Evolutionary conservation across 1,140 invertebrate species (phyloP), one percentile per base, ranked within the genome.

Genomic region (Acyrthosiphon pisum): DNA sequence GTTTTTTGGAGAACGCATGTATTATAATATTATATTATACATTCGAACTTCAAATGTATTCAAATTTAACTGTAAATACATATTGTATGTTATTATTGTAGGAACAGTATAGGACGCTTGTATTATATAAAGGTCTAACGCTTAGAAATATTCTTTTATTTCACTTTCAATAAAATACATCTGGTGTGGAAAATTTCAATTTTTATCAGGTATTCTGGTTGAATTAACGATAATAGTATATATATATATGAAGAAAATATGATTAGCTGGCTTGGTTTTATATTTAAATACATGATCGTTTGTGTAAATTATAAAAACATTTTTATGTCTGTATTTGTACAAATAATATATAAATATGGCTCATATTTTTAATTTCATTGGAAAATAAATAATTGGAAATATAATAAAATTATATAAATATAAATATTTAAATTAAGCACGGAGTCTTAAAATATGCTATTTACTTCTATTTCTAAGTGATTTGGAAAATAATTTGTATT

Each of bases 31-130:
- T 11, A n/a, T 68, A 68, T n/a, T 68, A n/a, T 18, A 35, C 18
- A 76, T 76, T 76, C 60, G 60, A 76, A n/a, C n/a, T 76, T n/a
- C 60, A 76, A n/a, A 76, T 76, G n/a, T 76, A 76, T 76, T 76
- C n/a, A 76, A n/a, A 76, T 76, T n/a, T n/a, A n/a, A 76, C 30
- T n/a, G 30, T n/a, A 76, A 76, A 76, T 6, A 76, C 6, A 35
- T 76, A n/a, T 76, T 76, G 60, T 76, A 68, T 68, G n/a, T 68
- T 68, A 68, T n/a, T 68, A 68, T 68, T 68, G 30, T n/a, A 76
- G 14, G n/a, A n/a, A 76, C 60, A 76, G n/a, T 68, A 68, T 68
- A 68, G 14, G 9, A 18, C 60, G n/a, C n/a, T n/a, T 76, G 60
- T n/a, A 76, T 76, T n/a, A 76, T 14, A 76, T 76, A 76, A 76